phyloP scores from a whole-genome alignment of 2,888 invertebrate species.

The Euphydryas editha region DNA sequence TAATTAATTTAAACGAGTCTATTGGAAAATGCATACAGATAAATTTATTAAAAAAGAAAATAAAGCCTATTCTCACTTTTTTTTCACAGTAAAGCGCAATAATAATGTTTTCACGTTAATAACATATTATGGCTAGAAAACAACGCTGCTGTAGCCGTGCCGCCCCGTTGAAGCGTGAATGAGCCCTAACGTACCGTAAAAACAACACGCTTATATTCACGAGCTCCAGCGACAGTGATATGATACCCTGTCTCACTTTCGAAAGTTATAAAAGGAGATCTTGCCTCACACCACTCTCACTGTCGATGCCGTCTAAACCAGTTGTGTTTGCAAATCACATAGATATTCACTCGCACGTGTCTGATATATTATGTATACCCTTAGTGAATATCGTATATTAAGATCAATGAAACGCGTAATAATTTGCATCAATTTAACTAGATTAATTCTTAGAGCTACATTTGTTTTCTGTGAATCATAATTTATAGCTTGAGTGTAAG shows the following conservation, averaged over 20 bases:
- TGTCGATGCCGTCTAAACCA: constrained; percentile 45
- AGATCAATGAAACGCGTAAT: constrained; percentile 20
- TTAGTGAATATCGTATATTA: constrained; percentile 24
- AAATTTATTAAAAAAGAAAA: neutral
- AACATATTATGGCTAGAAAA: constrained; percentile 8
- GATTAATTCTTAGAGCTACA: constrained; percentile 23
- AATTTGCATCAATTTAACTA: constrained; percentile 16
- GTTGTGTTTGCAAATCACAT: constrained; percentile 43
- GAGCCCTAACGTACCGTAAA: constrained; percentile 47
- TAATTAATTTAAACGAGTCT: too few species aligned
- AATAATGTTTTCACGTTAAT: constrained; percentile 15
- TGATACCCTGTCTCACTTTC: constrained; percentile 46
- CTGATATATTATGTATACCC: constrained; percentile 20
- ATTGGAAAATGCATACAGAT: neutral
- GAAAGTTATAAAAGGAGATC: constrained; percentile 46
- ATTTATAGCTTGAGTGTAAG: neutral
- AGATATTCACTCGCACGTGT: constrained; percentile 24
- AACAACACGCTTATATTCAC: constrained; percentile 44
- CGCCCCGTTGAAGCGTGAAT: constrained; percentile 41
- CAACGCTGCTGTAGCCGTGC: constrained; percentile 21
- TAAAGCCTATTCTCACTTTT: neutral
- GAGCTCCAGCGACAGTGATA: constrained; percentile 39
- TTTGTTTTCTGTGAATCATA: constrained; percentile 3
- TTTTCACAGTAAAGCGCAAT: constrained; percentile 8
- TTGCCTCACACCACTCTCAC: constrained; percentile 44